Evolutionary conservation across 2,113 vertebrate species (phyloP), one percentile per base, ranked within the genome.

Genomic region (Ploceus nigricollis): DNA sequence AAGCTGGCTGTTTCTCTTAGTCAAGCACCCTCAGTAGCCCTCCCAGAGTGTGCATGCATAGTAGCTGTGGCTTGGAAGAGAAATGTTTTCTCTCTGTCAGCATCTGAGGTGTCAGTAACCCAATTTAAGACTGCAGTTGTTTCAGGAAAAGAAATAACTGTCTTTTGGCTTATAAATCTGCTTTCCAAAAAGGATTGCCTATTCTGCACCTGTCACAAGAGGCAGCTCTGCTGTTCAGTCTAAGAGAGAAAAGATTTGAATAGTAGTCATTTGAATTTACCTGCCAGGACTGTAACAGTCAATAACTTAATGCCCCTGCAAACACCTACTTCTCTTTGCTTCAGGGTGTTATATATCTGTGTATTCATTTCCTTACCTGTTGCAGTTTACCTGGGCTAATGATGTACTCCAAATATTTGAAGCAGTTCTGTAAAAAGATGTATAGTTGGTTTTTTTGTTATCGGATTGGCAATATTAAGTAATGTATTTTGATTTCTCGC

Each of bases 131-230:
- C 31, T 92, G 31, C 17, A 15, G 31, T 90, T 89, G 14, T 77
- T 96, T 87, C 64, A 54, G 54, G 47, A 63, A 73, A 58, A 94
- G 42, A 89, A 92, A 30, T 51, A 65, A 61, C 80, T 65, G 66
- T 80, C 44, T 68, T 15, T 65, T 0, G 2, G 10, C 31, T 86
- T 76, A 70, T 81, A 77, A 87, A 70, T 94, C 47, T 87, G 27
- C 39, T 89, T 91, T 71, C 39, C 51, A 45, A 25, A 81, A 81
- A 75, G 69, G 44, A 45, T 50, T 81, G 50, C 39, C 42, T 63
- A 2, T 75, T 83, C 35, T 50, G 14, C 64, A 76, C 27, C 53
- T 93, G 86, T 54, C 69, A 66, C 10, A 42, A 53, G 64, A 84
- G 51, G 69, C 56, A 82, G 1, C 89, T 69, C 71, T 92, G 54